These are phyloP conservation scores for Cranoglanis bouderius DNA, from an alignment of 2,113 vertebrate genomes.

Conservation along the genomic window DNA sequence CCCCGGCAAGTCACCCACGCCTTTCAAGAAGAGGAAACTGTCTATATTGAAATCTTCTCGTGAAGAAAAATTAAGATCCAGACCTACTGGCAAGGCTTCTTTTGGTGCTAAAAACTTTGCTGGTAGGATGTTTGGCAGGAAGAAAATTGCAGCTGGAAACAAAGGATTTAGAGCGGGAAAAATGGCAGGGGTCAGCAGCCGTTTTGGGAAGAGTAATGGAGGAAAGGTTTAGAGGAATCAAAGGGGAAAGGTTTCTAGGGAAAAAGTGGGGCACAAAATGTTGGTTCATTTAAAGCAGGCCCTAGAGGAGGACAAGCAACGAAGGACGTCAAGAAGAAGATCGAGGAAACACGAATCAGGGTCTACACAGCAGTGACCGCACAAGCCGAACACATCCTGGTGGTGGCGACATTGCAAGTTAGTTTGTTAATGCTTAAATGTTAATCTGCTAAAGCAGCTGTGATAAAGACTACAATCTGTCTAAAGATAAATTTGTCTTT, in stretches of 20 bases:
- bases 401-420: conserved; percentile 34
- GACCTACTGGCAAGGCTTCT: background rate
- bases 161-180: conserved; percentile 62
- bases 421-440: too few species aligned
- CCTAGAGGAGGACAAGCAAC: conserved; percentile 51
- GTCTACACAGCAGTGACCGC: conserved; percentile 2
- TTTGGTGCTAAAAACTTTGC: conserved; percentile 12
- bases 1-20: conserved; percentile 37
- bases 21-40: conserved; percentile 67
- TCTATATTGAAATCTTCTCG: background rate
- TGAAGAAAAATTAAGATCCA: conserved; percentile 11
- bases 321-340: conserved; percentile 67
- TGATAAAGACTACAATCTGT: background rate
- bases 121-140: conserved; percentile 60
- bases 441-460: background rate
- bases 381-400: background rate
- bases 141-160: conserved; percentile 45
- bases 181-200: conserved; percentile 46
- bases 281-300: conserved; percentile 58
- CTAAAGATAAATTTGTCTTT: background rate
- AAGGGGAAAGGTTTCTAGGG: conserved; percentile 27
- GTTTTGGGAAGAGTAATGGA: conserved; percentile 39
- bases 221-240: conserved; percentile 50
- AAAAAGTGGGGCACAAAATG: background rate
- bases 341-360: conserved; percentile 37